phyloP scores from a whole-genome alignment of 1,140 invertebrate species.

The Uloborus diversus region DNA sequence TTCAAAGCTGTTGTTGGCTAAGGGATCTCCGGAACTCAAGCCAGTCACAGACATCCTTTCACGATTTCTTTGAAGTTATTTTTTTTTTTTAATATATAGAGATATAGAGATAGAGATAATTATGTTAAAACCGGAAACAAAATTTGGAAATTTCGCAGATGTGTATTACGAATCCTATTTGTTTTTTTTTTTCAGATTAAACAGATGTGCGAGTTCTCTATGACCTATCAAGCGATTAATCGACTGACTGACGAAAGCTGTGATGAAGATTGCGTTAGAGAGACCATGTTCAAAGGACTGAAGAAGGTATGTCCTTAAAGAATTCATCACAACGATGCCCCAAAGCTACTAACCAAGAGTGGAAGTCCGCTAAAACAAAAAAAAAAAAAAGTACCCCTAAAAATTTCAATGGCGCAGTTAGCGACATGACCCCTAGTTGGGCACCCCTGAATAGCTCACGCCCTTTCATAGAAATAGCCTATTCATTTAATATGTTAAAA shows the following conservation, averaged over 20 bases:
- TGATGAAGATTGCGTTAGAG: constrained; percentile 23
- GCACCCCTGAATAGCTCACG: not conserved
- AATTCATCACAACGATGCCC: not conserved
- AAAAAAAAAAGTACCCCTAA: not conserved
- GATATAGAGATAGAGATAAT: too few species aligned
- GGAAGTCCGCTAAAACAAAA: not conserved
- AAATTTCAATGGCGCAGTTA: not conserved
- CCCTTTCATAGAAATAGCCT: not conserved
- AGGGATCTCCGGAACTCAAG: too few species aligned
- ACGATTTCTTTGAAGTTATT: too few species aligned
- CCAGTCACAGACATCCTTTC: too few species aligned
- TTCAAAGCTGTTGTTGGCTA: too few species aligned
- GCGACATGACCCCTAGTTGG: not conserved
- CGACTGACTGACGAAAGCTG: constrained; percentile 14
- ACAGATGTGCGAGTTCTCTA: constrained; percentile 6
- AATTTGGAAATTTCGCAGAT: not conserved
- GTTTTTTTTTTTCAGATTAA: not conserved
- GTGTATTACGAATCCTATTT: not conserved
- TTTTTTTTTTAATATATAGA: too few species aligned
- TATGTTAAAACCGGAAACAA: too few species aligned
- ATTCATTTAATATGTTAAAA: not conserved
- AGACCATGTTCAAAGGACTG: constrained; percentile 17
- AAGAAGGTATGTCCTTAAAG: constrained; percentile 25
- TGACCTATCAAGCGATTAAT: constrained; percentile 6
- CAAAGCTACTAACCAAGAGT: not conserved